A percentile compares a stretch with the other conserved stretches of the same genome.
Conservation (phyloP, 2,797 vertebrate genomes). For the Sebastes aleutianus region DNA sequence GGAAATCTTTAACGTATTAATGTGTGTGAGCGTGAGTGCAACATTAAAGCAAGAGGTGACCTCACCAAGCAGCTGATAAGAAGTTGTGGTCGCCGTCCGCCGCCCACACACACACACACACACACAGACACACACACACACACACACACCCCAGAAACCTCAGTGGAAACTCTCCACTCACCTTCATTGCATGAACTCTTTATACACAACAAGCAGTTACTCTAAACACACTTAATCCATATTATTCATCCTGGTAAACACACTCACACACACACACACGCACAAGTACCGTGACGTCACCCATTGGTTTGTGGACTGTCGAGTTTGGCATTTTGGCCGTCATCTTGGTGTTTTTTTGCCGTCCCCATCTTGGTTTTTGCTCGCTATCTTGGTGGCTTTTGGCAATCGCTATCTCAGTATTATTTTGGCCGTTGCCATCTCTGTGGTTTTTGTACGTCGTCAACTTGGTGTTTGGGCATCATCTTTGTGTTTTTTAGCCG, state of each 20-base stretch:
- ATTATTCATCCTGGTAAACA: not conserved
- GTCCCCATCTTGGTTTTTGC: no score
- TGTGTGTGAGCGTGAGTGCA: not conserved
- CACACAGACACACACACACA: not conserved
- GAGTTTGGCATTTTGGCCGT: no score
- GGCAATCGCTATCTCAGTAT: no score
- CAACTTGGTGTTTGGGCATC: no score
- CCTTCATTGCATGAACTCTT: not conserved
- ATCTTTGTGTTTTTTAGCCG: no score
- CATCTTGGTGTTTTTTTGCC: no score
- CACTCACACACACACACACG: not conserved
- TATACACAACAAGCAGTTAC: not conserved
- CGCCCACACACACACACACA: not conserved
- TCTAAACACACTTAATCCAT: not conserved
- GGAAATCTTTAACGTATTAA: not conserved
- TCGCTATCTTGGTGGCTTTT: no score
- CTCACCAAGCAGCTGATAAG: not conserved
- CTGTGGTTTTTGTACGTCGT: no score
- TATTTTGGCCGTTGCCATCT: no score
- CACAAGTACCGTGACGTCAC: not conserved
- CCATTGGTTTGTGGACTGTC: no score
- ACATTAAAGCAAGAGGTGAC: not conserved
- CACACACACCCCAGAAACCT: not conserved
- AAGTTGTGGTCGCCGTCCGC: not conserved
- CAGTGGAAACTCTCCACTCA: not conserved